These are phyloP conservation scores for Siniperca knerii DNA, from an alignment of 2,113 vertebrate genomes.

Conservation along the genomic window DNA sequence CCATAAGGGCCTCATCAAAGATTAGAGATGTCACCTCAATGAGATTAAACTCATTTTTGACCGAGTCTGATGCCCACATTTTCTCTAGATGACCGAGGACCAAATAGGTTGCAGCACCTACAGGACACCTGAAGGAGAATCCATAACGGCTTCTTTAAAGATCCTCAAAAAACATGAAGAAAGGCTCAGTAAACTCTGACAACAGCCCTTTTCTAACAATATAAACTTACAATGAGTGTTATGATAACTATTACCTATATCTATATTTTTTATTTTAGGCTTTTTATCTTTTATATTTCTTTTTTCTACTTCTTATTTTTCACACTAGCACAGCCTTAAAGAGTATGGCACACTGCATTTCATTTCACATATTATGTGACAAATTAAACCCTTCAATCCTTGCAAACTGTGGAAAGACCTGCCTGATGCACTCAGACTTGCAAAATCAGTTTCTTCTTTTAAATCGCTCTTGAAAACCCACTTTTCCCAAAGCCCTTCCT, in stretches of 20 bases:
- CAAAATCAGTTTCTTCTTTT: neutral
- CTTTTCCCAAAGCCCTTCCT: neutral
- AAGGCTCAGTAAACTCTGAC: neutral
- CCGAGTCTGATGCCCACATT: neutral
- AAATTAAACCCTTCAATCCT: neutral
- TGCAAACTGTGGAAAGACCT: neutral
- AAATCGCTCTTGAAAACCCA: too few relatives aligned
- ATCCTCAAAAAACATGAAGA: neutral
- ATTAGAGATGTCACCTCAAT: neutral
- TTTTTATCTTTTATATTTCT: neutral
- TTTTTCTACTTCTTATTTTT: neutral
- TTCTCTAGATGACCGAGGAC: neutral
- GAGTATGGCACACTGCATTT: neutral
- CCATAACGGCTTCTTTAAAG: neutral
- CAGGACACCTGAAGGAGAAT: neutral
- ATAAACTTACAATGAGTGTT: neutral
- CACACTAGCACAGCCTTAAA: neutral
- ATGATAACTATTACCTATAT: neutral
- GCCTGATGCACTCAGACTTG: neutral
- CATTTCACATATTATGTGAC: neutral
- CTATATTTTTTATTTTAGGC: neutral
- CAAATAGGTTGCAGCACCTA: neutral
- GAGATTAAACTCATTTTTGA: neutral
- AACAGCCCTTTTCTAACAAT: neutral
- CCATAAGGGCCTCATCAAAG: neutral